Base-by-base conservation (phyloP, 2,113 vertebrate species). In the Dolichallabes microphthalmus region DNA sequence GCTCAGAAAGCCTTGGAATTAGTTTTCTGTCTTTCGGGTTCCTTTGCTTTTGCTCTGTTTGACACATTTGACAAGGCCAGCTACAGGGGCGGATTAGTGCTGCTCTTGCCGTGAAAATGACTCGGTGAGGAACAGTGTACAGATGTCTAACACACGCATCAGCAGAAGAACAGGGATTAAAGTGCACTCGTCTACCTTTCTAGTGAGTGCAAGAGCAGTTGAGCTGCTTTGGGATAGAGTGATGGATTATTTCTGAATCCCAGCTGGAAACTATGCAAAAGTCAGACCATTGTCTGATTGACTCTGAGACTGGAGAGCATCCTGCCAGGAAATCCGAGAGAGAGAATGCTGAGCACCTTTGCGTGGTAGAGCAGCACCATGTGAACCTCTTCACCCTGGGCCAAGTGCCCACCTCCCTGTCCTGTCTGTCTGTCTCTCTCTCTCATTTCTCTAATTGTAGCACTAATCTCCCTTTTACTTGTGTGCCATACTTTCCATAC, bases 181-280 rank as follows among this genome's bases (percentile, higher is more conserved):
- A 39, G 2, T 25, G 32, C 22, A 39, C 32, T 77, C 13, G 8
- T 60, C 30, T 35, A 58, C 76, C 20, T 35, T 22, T 19, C 55
- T 79, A 22, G 61, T 60, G 71, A 69, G 19, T 57, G 58, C 64
- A 69, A 35, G n/a, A 20, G 79, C 74, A n/a, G 55, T 69, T n/a
- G 64, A 69, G 64, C 25, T 52, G 60, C 58, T 27, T 74, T 85
- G 81, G 82, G 85, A 83, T 58, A 80, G 69, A 87, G 61, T 82
- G 61, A 82, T 55, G 61, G 71, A 57, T 57, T 66, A 82, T 77
- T 80, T 57, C 66, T 74, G 78, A 60, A 83, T 78, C 69, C 58
- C 76, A 87, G 82, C 77, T 90, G 89, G 87, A 92, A 88, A 89
- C 57, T 88, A 84, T 89, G 90, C 77, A 71, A 73, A 82, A 75